Base-by-base conservation (phyloP, 2,888 invertebrate genomes). In the Pardosa pseudoannulata region DNA sequence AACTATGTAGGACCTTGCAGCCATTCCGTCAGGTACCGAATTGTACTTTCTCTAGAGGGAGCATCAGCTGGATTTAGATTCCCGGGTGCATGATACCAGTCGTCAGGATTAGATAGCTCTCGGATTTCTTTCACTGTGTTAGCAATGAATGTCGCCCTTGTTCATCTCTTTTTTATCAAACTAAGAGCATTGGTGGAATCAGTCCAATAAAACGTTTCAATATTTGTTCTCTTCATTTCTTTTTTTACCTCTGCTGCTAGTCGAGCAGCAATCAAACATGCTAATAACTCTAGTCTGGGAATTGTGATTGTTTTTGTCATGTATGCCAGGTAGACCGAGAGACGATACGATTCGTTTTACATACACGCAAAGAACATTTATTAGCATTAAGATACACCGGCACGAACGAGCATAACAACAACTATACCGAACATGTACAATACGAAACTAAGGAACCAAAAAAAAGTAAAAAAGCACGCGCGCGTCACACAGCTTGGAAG, bases 321-420 rank as follows among this genome's bases (percentile, higher is more conserved):
- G 74, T 75, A 75, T 75, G 74, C 39, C 74, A 75, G 74, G 65
- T 75, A 75, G 74, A 65, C 74, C 74, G 74, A 75, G 75, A 75
- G 75, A 75, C 75, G 65, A 75, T 75, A 64, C 64, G 75, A 75
- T 75, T 75, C 41, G 75, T 75, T 75, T 75, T 75, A 75, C 75
- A 75, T 65, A 75, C 75, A 75, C 75, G 64, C 75, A 75, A 75
- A 75, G 39, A 65, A 75, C 65, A 75, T 65, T 75, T 75, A 64
- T 75, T 75, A 75, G 75, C 41, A 72, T 72, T 72, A 72, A 72
- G 50, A 72, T 72, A 72, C 71, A 72, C 71, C 46, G 71, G 71
- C 71, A 72, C 71, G 39, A 72, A 72, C 71, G 71, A 72, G 71
- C 71, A 72, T 72, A 72, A 72, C 71, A 72, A 72, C 71, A 72